Evolutionary conservation across 2,113 vertebrate genomes (phyloP), one percentile per base, ranked within the genome.

Genomic region (Rhinopithecus roxellana): DNA sequence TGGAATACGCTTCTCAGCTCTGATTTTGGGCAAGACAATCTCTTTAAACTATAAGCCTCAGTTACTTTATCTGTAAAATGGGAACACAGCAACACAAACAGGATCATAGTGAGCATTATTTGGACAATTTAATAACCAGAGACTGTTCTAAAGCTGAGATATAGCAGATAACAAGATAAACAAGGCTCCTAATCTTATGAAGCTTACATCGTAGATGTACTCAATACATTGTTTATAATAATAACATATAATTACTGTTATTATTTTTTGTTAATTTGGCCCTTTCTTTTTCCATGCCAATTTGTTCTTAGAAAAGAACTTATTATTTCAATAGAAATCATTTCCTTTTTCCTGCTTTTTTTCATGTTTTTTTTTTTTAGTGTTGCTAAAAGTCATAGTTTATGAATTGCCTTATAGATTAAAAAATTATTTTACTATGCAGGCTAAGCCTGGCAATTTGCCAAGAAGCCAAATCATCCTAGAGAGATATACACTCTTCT

Each of bases 21-120:
- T 92, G 61, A 61, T 93, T 95, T 89, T 8, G 55, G 45, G 74
- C 40, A 89, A 83, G 59, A 67, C 8, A 23, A 38, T 83, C 43
- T 92, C 93, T 92, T 95, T 92, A 94, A 81, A n/a, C 2, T 8
- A 80, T 40, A 81, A 48, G 52, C 70, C 50, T 96, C 45, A 16
- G 38, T 92, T 83, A 18, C 43, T 40, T 97, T 70, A 32, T 55
- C 75, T 83, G 38, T 52, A 78, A 84, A 85, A 64, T 45, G n/a
- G 57, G 43, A 23, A 84, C 16, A 75, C 23, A 72, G 38, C 52
- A 86, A 74, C 25, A 80, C 13, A 64, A 80, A 32, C 43, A 55
- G 61, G 69, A 64, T 75, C 18, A 52, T 18, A 64, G n/a, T 72
- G 14, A 94, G 20, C n/a, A 45, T 30, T 3, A 8, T 4, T 3